Percentiles rank a stretch among this genome's conserved stretches.
Evolutionary conservation across 2,113 vertebrate species (phyloP).

Genomic region (Osmerus eperlanus): DNA sequence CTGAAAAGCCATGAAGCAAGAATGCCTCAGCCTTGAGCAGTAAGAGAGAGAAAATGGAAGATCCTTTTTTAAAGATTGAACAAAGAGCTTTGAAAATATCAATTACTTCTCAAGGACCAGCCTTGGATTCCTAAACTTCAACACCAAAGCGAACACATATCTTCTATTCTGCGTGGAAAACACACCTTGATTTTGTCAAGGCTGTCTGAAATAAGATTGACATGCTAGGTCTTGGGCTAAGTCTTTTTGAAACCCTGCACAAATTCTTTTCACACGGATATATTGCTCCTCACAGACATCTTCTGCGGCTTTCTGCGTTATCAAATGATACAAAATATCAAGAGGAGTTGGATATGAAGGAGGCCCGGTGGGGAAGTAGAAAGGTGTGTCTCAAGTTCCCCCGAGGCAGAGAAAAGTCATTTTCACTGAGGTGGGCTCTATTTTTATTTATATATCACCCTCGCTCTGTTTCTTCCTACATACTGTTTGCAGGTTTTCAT

Average conservation of each 20-base stretch:
- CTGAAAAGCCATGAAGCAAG: conserved; percentile 7
- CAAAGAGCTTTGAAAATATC: conserved; percentile 46
- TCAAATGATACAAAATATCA: conserved; percentile 66
- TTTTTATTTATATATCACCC: conserved; percentile 78
- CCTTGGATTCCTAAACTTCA: conserved; percentile 46
- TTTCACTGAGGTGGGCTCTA: conserved; percentile 69
- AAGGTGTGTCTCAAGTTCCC: conserved; percentile 74
- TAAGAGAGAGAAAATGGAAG: neutral
- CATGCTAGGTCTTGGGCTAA: conserved; percentile 61
- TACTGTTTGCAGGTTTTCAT: conserved; percentile 76
- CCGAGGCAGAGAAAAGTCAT: conserved; percentile 76
- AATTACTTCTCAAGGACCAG: conserved; percentile 57
- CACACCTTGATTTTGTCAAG: conserved; percentile 64
- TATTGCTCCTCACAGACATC: conserved; percentile 64
- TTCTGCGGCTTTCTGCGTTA: conserved; percentile 65
- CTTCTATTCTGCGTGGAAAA: conserved; percentile 41
- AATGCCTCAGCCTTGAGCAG: conserved; percentile 28
- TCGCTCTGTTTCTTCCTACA: conserved; percentile 75
- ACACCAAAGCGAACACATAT: conserved; percentile 35
- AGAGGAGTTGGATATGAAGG: conserved; percentile 62
- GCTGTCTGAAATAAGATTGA: conserved; percentile 72
- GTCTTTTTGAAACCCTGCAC: conserved; percentile 59
- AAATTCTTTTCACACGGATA: conserved; percentile 45
- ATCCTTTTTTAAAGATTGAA: conserved; percentile 33
- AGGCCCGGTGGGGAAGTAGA: conserved; percentile 62